Conservation (phyloP, 2,888 invertebrate species). For the Quadroppia sp. region DNA sequence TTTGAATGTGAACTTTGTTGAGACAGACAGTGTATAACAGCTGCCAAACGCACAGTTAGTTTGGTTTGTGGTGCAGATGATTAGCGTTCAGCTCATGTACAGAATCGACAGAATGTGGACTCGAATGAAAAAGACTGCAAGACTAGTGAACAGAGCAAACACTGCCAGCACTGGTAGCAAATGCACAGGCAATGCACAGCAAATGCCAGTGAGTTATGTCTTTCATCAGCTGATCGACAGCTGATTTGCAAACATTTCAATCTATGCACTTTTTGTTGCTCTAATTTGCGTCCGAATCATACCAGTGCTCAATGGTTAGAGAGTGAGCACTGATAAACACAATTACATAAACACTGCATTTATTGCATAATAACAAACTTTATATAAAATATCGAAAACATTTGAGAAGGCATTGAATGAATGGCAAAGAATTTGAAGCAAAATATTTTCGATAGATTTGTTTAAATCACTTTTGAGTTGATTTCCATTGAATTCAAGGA, state of each 20-base stretch:
- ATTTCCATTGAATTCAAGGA: constrained; percentile 11
- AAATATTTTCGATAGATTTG: neutral
- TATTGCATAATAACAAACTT: too few species aligned
- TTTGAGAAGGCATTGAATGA: too few species aligned
- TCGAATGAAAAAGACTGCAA: neutral
- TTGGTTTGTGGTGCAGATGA: constrained; percentile 18
- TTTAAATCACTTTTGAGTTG: neutral
- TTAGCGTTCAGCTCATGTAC: constrained; percentile 17
- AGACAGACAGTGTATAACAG: constrained; percentile 3
- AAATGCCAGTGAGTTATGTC: constrained; percentile 4
- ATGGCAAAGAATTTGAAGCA: too few species aligned
- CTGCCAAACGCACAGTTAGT: constrained; percentile 33
- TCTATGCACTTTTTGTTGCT: constrained; percentile 22
- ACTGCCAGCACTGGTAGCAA: constrained; percentile 7
- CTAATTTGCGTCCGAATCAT: neutral
- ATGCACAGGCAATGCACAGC: neutral
- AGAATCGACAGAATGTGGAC: constrained; percentile 20
- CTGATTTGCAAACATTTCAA: constrained; percentile 21
- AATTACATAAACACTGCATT: neutral
- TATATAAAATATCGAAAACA: too few species aligned
- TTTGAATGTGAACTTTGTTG: neutral
- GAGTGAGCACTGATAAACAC: neutral
- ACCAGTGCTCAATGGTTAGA: neutral
- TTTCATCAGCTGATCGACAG: constrained; percentile 36
- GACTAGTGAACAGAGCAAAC: constrained; percentile 13